phyloP scores from a whole-genome alignment of 2,888 invertebrate species.

The Polydesmus complanatus region DNA sequence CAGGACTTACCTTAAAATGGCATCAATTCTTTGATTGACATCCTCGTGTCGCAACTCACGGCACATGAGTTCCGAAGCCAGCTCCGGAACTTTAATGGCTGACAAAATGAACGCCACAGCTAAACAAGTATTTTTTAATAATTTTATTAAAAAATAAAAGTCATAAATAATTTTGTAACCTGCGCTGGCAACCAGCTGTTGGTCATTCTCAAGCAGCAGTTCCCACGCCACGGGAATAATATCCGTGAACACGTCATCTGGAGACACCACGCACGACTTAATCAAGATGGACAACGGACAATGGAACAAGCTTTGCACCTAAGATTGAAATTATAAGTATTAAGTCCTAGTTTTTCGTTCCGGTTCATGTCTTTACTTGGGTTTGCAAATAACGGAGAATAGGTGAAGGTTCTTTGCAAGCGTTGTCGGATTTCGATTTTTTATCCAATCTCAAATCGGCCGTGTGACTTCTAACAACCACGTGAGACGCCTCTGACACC shows the following conservation, averaged over 20 bases:
- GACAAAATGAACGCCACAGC: conserved; percentile 83
- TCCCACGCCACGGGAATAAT: conserved; percentile 92
- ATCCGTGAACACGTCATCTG: conserved; percentile 73
- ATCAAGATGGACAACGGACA: conserved; percentile 69
- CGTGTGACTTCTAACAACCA: not conserved
- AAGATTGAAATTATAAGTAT: conserved; percentile 19
- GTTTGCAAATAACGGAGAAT: conserved; percentile 67
- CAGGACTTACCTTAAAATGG: conserved; percentile 49
- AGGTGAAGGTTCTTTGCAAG: conserved; percentile 46
- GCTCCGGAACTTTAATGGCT: conserved; percentile 80
- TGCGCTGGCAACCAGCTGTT: conserved; percentile 39
- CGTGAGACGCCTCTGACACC: not conserved
- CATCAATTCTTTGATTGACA: conserved; percentile 64
- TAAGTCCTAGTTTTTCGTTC: conserved; percentile 3
- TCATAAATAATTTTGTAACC: conserved; percentile 25
- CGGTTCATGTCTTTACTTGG: conserved; percentile 36
- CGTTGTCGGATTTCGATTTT: conserved; percentile 28
- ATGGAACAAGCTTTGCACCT: conserved; percentile 82
- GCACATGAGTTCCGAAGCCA: conserved; percentile 78
- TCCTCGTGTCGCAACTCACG: conserved; percentile 71
- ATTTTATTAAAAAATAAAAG: no score
- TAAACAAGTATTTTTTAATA: conserved; percentile 47
- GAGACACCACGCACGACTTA: conserved; percentile 77
- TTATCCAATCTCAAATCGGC: conserved; percentile 20
- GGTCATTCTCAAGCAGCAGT: conserved; percentile 75